Conservation (phyloP, 2,113 vertebrate genomes). For the Gallinago paraguaiae region DNA sequence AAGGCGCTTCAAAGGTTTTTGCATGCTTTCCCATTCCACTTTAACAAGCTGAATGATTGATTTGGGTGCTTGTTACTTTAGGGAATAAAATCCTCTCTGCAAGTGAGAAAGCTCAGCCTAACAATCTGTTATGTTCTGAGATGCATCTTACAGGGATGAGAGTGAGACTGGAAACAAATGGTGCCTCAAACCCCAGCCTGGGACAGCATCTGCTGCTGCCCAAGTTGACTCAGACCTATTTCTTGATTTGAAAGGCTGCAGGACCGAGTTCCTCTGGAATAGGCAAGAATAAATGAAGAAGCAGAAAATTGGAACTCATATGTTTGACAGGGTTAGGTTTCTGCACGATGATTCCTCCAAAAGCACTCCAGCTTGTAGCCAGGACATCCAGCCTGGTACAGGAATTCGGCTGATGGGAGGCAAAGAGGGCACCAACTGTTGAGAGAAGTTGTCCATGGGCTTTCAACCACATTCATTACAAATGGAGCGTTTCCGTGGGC, state of each 20-base stretch:
- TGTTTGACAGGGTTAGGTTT: background rate
- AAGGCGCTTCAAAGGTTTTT: background rate
- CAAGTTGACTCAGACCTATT: background rate
- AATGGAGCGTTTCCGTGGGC: background rate
- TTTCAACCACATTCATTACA: background rate
- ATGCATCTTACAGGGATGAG: background rate
- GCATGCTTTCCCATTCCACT: background rate
- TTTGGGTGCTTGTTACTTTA: background rate
- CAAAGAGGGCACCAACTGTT: background rate
- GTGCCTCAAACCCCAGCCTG: background rate
- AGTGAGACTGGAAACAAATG: background rate
- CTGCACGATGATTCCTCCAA: background rate
- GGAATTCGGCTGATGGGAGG: background rate
- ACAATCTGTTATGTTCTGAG: background rate
- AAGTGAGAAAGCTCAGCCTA: background rate
- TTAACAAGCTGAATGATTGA: conserved; percentile 34
- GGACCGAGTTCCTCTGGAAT: background rate
- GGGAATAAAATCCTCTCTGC: conserved; percentile 17
- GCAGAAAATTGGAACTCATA: background rate
- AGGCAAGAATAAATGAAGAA: background rate
- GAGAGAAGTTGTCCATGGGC: background rate
- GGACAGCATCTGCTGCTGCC: background rate
- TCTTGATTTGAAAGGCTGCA: background rate
- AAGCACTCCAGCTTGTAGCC: background rate
- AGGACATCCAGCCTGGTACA: accelerated